Evolutionary conservation across 2,113 vertebrate genomes (phyloP).

Genomic region (Pangasianodon hypophthalmus): DNA sequence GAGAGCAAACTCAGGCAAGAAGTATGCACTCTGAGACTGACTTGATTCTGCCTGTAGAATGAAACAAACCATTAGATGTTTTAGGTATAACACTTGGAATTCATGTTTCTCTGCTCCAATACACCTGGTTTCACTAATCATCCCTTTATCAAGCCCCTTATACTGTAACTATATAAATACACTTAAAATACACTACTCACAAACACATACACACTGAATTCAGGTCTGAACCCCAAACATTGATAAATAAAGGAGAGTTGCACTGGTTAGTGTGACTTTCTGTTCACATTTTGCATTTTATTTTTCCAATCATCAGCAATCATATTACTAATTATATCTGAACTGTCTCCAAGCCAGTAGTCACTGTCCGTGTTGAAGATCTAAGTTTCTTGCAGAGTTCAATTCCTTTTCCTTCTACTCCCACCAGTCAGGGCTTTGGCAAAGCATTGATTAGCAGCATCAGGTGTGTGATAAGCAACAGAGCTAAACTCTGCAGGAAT

Average conservation of each 20-base stretch:
- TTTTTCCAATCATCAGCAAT: background rate
- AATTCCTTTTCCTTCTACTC: too few species aligned
- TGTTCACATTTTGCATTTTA: background rate
- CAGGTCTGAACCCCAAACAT: background rate
- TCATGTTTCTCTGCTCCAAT: background rate
- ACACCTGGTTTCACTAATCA: background rate
- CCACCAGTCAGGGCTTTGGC: background rate
- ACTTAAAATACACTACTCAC: background rate
- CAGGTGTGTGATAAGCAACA: background rate
- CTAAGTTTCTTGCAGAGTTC: background rate
- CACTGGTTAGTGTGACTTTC: background rate
- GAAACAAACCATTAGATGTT: constrained; percentile 45
- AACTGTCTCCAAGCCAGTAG: background rate
- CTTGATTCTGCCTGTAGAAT: constrained; percentile 75
- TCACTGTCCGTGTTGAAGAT: background rate
- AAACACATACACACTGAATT: background rate
- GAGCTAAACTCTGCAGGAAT: background rate
- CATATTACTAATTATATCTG: background rate
- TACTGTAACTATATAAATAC: background rate
- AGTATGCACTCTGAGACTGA: constrained; percentile 83
- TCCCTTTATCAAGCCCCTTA: background rate
- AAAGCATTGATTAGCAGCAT: background rate
- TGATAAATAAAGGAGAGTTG: background rate
- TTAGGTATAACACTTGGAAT: background rate
- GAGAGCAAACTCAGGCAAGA: constrained; percentile 90